These are phyloP conservation scores for Motacilla tschutschensis DNA, from an alignment of 2,113 vertebrate genomes.

Conservation along the genomic window DNA sequence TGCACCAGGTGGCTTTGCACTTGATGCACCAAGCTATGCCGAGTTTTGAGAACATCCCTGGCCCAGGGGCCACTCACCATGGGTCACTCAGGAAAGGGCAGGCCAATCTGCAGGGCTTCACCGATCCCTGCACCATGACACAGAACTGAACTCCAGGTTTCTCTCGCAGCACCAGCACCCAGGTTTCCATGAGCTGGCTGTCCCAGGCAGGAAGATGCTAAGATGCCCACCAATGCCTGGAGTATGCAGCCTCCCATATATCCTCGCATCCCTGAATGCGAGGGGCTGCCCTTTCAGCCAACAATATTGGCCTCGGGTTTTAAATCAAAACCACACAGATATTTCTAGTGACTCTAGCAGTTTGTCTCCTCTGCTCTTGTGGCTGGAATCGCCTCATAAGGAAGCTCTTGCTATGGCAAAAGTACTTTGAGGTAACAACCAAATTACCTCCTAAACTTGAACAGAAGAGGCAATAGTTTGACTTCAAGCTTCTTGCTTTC, in stretches of 20 bases:
- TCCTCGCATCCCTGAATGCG: fast-evolving
- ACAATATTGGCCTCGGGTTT: fast-evolving
- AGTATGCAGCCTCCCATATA: not conserved
- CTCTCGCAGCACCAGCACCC: not conserved
- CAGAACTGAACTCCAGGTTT: not conserved
- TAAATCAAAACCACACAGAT: not conserved
- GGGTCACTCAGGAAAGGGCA: not conserved
- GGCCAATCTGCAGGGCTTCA: fast-evolving
- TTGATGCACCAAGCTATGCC: not conserved
- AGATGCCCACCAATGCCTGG: not conserved
- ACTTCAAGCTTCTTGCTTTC: not conserved
- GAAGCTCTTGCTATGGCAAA: not conserved
- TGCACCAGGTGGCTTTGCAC: not conserved
- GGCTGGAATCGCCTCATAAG: not conserved
- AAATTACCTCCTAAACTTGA: not conserved
- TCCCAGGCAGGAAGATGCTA: fast-evolving
- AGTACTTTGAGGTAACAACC: not conserved
- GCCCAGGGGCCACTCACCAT: not conserved
- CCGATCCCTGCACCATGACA: fast-evolving
- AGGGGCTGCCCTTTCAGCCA: not conserved
- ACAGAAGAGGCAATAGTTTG: not conserved
- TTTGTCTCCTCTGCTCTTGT: not conserved
- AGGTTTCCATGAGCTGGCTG: not conserved
- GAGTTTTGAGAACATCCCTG: not conserved
- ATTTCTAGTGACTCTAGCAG: fast-evolving